Evolutionary conservation across 2,113 vertebrate species (phyloP).

Genomic region (Tor tambroides): DNA sequence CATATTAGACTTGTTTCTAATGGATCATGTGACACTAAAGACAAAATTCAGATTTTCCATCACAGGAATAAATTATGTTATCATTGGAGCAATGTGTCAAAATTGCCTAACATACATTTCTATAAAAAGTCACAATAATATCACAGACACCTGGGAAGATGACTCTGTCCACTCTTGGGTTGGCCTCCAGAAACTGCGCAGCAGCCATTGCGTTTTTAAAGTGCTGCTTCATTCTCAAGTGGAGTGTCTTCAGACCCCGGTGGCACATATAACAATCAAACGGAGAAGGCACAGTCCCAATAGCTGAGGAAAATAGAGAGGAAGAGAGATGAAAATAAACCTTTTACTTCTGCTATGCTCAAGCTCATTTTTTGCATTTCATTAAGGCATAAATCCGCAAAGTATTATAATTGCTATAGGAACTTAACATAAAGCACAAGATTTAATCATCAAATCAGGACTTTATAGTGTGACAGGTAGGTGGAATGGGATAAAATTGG

Average conservation of each 20-base stretch:
- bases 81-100: background rate
- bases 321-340: background rate
- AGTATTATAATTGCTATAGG: background rate
- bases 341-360: background rate
- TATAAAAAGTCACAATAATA: background rate
- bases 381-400: background rate
- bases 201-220: slow-evolving; percentile 83
- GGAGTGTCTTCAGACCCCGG: slow-evolving; percentile 91
- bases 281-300: slow-evolving; percentile 89
- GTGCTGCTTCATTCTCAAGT: slow-evolving; percentile 90
- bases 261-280: slow-evolving; percentile 91
- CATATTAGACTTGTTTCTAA: background rate
- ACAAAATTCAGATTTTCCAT: background rate
- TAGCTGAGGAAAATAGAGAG: slow-evolving; percentile 70
- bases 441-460: background rate
- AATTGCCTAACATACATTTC: background rate
- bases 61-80: background rate
- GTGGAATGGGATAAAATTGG: background rate
- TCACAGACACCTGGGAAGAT: slow-evolving; percentile 85
- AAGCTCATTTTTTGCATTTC: background rate
- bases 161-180: slow-evolving; percentile 84
- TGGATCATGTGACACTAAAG: background rate
- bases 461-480: background rate
- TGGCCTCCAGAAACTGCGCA: slow-evolving; percentile 81
- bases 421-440: background rate